These are phyloP conservation scores for Nephrotoma guestfalica DNA, from an alignment of 2,888 invertebrate genomes.

Conservation along the genomic window DNA sequence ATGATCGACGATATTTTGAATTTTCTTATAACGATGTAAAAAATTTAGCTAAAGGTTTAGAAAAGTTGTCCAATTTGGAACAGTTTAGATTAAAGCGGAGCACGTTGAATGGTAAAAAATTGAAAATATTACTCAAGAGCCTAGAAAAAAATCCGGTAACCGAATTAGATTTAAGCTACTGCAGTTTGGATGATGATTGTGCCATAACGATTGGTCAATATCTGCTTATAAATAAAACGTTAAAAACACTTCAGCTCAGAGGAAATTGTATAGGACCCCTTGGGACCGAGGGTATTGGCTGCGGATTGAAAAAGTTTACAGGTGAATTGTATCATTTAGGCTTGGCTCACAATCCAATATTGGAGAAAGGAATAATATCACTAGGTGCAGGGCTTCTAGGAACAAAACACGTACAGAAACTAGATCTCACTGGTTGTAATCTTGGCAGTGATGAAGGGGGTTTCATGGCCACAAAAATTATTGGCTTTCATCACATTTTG, in stretches of 20 bases:
- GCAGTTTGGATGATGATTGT: slow-evolving; percentile 8
- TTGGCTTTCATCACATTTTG: slow-evolving; percentile 1
- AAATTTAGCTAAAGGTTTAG: slow-evolving; percentile 6
- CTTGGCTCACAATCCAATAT: slow-evolving; percentile 8
- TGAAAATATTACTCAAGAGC: slow-evolving; percentile 7
- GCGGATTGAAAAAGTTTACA: slow-evolving; percentile 3
- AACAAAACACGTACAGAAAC: slow-evolving; percentile 5
- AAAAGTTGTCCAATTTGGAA: not conserved
- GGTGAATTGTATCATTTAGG: slow-evolving; percentile 9
- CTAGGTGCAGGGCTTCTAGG: slow-evolving; percentile 4
- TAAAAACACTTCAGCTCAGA: slow-evolving; percentile 6
- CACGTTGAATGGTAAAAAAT: slow-evolving; percentile 8
- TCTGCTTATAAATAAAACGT: not conserved
- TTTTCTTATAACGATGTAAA: slow-evolving; percentile 8
- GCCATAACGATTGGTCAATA: slow-evolving; percentile 5
- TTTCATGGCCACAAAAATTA: not conserved
- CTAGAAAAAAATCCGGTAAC: slow-evolving; percentile 3
- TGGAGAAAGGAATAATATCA: slow-evolving; percentile 6
- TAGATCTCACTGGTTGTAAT: slow-evolving; percentile 8
- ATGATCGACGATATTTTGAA: slow-evolving; percentile 5
- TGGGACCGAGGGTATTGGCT: not conserved
- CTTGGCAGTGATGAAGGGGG: not conserved
- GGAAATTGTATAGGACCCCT: slow-evolving; percentile 7
- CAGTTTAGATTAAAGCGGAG: slow-evolving; percentile 7
- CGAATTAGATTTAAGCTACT: slow-evolving; percentile 8